These are phyloP conservation scores for Eudyptes chrysolophus DNA, from an alignment of 2,113 vertebrate species.

Conservation along the genomic window DNA sequence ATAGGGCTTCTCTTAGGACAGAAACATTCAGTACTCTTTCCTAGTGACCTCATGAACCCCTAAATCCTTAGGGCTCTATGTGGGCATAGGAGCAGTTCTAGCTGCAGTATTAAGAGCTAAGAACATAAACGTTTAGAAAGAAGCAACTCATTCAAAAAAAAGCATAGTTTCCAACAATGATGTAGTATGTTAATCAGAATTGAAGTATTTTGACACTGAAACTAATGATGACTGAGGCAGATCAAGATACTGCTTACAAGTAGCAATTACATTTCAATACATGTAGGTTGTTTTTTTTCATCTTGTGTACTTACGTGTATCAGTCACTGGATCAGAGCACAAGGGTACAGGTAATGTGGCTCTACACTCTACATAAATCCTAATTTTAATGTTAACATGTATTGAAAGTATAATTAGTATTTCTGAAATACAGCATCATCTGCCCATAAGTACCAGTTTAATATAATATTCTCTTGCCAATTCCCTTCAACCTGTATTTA, in stretches of 20 bases:
- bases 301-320: neutral
- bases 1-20: neutral
- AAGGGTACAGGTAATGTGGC: neutral
- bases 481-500: slow-evolving; percentile 6
- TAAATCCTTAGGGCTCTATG: neutral
- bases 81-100: neutral
- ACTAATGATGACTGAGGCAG: neutral
- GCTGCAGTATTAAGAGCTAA: neutral
- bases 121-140: neutral
- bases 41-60: neutral
- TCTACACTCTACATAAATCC: neutral
- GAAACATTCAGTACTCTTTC: neutral
- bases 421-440: slow-evolving; percentile 22
- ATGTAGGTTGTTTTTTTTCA: neutral
- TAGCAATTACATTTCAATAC: neutral
- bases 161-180: neutral
- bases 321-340: neutral
- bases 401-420: slow-evolving; percentile 10
- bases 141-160: neutral
- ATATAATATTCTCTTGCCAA: neutral
- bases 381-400: neutral
- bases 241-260: neutral
- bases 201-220: neutral
- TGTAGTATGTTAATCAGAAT: neutral
- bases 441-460: slow-evolving; percentile 13